phyloP scores from a whole-genome alignment of 1,140 invertebrate species.

The Asbolus verrucosus region DNA sequence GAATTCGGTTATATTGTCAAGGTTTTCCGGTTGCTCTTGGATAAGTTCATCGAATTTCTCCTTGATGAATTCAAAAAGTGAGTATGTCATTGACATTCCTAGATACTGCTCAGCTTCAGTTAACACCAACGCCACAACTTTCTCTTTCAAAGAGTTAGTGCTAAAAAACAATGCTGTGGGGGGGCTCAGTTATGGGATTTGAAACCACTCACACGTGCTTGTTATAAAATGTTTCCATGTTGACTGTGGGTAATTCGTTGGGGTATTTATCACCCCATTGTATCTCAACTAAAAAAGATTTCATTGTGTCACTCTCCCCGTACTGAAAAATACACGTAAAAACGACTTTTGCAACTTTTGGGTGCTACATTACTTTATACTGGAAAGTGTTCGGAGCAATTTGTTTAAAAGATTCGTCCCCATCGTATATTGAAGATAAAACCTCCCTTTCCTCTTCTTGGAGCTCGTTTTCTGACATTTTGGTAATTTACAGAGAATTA shows the following conservation, averaged over 20 bases:
- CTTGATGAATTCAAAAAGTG: constrained; percentile 91
- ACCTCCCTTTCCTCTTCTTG: constrained; percentile 93
- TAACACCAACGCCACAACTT: constrained; percentile 74
- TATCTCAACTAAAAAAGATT: constrained; percentile 90
- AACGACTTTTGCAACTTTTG: neutral
- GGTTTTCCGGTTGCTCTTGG: constrained; percentile 73
- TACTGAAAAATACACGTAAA: constrained; percentile 72
- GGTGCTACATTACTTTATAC: constrained; percentile 88
- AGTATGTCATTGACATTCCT: constrained; percentile 94
- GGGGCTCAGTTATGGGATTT: neutral
- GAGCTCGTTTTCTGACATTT: constrained; percentile 73
- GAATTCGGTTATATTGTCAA: too few species aligned
- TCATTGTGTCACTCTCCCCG: constrained; percentile 82
- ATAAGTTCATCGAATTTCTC: constrained; percentile 82
- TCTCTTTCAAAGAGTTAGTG: constrained; percentile 77
- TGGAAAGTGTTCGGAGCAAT: constrained; percentile 83
- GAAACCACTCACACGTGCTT: constrained; percentile 84
- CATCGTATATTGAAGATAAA: constrained; percentile 93
- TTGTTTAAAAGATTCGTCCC: constrained; percentile 88
- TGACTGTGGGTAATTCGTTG: constrained; percentile 82
- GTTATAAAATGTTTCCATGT: constrained; percentile 94
- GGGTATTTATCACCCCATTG: constrained; percentile 89
- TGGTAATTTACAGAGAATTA: constrained; percentile 35
- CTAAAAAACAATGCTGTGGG: constrained; percentile 65
- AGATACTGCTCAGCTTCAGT: constrained; percentile 83